Evolutionary conservation across 2,888 invertebrate genomes (phyloP).

Genomic region (Diloba caeruleocephala): DNA sequence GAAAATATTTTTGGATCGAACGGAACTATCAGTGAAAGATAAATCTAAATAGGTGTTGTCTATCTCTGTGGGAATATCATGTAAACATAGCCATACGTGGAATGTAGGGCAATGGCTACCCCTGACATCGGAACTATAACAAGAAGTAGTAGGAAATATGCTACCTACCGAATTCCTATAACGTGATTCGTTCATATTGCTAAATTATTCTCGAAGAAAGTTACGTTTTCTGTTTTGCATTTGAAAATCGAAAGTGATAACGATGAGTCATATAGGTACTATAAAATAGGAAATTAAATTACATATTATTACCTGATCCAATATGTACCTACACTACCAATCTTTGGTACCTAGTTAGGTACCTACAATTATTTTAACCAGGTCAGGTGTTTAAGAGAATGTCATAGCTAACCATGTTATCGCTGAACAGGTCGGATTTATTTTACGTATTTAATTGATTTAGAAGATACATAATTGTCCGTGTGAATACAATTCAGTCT

Average conservation of each 20-base stretch:
- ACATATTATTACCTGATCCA: too few relatives aligned
- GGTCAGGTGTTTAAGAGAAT: not conserved
- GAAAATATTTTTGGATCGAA: slow-evolving; percentile 31
- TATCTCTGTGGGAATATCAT: slow-evolving; percentile 26
- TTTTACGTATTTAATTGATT: too few relatives aligned
- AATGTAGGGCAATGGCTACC: slow-evolving; percentile 42
- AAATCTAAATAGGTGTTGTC: slow-evolving; percentile 34
- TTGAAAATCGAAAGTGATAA: slow-evolving; percentile 23
- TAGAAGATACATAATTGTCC: too few relatives aligned
- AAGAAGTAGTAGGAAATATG: slow-evolving; percentile 17
- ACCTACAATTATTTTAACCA: too few relatives aligned
- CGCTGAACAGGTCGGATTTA: too few relatives aligned
- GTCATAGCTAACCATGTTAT: not conserved
- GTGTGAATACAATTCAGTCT: too few relatives aligned
- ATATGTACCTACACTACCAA: too few relatives aligned
- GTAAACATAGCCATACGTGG: slow-evolving; percentile 43
- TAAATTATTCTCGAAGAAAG: slow-evolving; percentile 24
- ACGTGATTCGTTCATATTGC: slow-evolving; percentile 27
- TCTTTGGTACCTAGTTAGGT: too few relatives aligned
- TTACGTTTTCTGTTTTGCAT: not conserved
- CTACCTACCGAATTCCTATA: slow-evolving; percentile 19
- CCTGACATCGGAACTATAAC: slow-evolving; percentile 17
- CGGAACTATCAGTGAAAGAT: slow-evolving; percentile 11
- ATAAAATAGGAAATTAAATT: too few relatives aligned
- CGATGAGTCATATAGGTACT: slow-evolving; percentile 1